These are phyloP conservation scores for Bufo gargarizans DNA, from an alignment of 2,113 vertebrate genomes.

Conservation along the genomic window DNA sequence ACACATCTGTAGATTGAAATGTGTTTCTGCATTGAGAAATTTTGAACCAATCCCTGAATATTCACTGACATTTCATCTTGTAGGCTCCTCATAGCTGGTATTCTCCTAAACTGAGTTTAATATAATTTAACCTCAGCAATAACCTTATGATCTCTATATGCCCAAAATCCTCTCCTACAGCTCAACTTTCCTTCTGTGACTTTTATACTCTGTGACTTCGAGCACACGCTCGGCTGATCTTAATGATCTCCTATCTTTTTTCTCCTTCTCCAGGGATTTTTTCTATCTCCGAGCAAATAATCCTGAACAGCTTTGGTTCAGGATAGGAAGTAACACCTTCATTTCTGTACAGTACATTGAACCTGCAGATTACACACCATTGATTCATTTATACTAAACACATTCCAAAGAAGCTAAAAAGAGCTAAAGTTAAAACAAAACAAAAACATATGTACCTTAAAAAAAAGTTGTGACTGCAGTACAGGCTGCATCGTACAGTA, in stretches of 20 bases:
- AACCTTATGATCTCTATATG: neutral
- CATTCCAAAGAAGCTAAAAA: neutral
- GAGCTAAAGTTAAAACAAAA: neutral
- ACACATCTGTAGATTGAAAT: neutral
- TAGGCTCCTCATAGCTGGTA: neutral
- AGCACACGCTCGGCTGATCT: constrained; percentile 39
- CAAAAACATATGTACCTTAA: neutral
- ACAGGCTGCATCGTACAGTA: neutral
- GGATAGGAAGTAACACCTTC: constrained; percentile 15
- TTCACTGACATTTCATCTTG: neutral
- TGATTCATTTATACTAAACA: neutral
- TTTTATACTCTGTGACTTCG: constrained; percentile 30
- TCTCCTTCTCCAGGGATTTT: constrained; percentile 21
- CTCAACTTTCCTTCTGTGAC: constrained; percentile 31
- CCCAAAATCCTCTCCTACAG: constrained; percentile 4
- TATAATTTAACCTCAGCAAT: neutral
- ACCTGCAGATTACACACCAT: neutral
- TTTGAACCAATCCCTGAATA: neutral
- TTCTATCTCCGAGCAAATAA: constrained; percentile 44
- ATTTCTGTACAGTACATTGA: neutral
- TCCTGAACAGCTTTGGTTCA: constrained; percentile 26
- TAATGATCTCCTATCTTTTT: constrained; percentile 40
- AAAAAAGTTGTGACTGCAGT: neutral
- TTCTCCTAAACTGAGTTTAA: neutral
- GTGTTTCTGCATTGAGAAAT: neutral